Evolutionary conservation across 2,113 vertebrate genomes (phyloP), one percentile per base, ranked within the genome.

Genomic region (Tenrec ecaudatus): DNA sequence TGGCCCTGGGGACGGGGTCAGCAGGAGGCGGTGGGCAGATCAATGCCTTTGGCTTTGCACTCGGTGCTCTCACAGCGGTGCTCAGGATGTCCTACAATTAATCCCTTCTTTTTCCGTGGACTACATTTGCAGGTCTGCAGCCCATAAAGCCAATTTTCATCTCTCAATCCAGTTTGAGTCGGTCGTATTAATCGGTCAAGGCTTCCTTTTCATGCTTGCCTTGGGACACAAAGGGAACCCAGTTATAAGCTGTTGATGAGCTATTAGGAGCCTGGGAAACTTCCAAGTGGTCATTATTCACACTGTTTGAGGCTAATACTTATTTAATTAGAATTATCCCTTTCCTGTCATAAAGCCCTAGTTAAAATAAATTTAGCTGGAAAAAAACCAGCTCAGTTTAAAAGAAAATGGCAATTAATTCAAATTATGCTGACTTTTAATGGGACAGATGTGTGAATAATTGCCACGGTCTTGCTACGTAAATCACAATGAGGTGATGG

Each of bases 171-270:
- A 2, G n/a, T 92, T 40, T 3, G 88, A 92, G 57, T 66, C 40
- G 15, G 57, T 89, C 88, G 95, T 94, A 86, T 97, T 94, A 94
- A 94, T 94, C 69, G 92, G 82, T 79, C 80, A 73, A 83, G 85
- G 66, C 88, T 69, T 95, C 40, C 79, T 95, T 94, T 95, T 92
- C 95, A 97, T 85, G 94, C 96, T 95, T 96, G 93, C 69, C 38
- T 96, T 94, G 94, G 93, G 91, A 91, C 89, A 96, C 88, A 95
- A 91, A 93, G 92, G 47, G 40, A 93, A 82, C 92, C 90, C 38
- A 95, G 23, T 83, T 95, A 93, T 89, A 92, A 96, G 82, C 89
- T 97, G 97, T 93, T 97, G 97, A 97, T 97, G 93, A 96, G 96
- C 94, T 96, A 97, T 97, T 97, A 97, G 93, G 90, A 82, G 95